Evolutionary conservation across 1,140 invertebrate species (phyloP), one percentile per base, ranked within the genome.

Genomic region (Orius laevigatus): DNA sequence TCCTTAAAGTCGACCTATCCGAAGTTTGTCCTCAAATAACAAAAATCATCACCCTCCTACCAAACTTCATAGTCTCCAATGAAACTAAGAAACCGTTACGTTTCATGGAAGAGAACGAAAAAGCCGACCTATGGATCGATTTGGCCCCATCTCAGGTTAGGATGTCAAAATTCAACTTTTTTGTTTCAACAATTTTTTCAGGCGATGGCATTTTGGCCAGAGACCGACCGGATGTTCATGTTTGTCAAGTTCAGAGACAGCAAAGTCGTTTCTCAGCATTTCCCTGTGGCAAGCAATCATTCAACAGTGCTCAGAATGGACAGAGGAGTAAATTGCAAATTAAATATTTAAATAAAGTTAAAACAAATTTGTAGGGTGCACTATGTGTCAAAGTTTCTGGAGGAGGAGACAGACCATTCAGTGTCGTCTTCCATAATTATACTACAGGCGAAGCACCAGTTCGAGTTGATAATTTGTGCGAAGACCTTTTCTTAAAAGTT

Each of bases 71-170:
- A 44, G 72, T 91, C 1, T 71, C 71, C 45, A 92, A 92, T 63
- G 75, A 78, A 53, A 81, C 78, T 0, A 72, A 71, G 50, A 70
- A 72, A 51, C 70, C 74, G 36, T 62, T 89, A 14, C 65, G 81
- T 18, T 87, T 81, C 62, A 87, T 87, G 84, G 83, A 89, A 58
- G 76, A 85, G 56, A 86, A 87, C 58, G 81, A 85, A 58, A 71
- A 78, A 35, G 81, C 81, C 0, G 84, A 89, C 64, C 64, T 87
- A 0, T 89, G 84, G 84, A 74, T 81, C 36, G 83, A 89, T 64
- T 65, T 87, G 19, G 62, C 69, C 3, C 74, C 79, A 2, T 67
- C 71, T 43, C 78, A 84, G 62, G 71, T 73, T 61, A 52, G 38
- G 31, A 15, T 18, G 15, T n/a, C 33, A 34, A 34, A 34, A 8